Base-by-base conservation (phyloP, 2,888 invertebrate genomes). In the Saturnia pavonia region DNA sequence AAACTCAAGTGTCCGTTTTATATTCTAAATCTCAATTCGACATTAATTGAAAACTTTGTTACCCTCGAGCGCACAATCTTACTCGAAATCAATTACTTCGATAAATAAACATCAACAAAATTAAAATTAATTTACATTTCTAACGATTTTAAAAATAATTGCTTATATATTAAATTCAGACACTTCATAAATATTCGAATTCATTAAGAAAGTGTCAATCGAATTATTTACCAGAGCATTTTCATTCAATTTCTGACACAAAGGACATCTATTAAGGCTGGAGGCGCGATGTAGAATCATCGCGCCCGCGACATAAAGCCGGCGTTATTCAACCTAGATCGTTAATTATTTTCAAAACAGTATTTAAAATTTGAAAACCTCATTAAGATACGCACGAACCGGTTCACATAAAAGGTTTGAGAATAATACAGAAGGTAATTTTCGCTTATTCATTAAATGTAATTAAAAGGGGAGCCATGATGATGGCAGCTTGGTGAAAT, bases 361-460 rank as follows among this genome's bases (percentile, higher is more conserved):
- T 89, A 85, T 91, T 90, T 87, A 88, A 91, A 91, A 88, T 89
- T 88, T 84, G 84, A 88, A 91, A 89, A 92, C 88, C 92, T 93
- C 92, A 93, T 93, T 92, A 91, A 91, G 90, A 90, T 85, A 83
- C 85, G 86, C 84, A 83, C 86, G 82, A 84, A 81, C 79, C 86
- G 80, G 76, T 79, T 77, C 82, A 84, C 86, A 90, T 89, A 90
- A 91, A 90, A 85, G 88, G 85, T 84, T 88, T 86, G 81, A 78
- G 79, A 88, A 88, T 90, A 87, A 88, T 85, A 91, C 90, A 91
- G 90, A 90, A 91, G 91, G 88, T 90, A 91, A 93, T 92, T 92
- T 92, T 92, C 90, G 92, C 92, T 91, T 92, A 92, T 91, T 92
- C 92, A 93, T 91, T 92, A 90, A 86, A 88, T 81, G 90, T 91